Evolutionary conservation across 2,888 invertebrate species (phyloP), one percentile per base, ranked within the genome.

Genomic region (Myopa tessellatipennis): DNA sequence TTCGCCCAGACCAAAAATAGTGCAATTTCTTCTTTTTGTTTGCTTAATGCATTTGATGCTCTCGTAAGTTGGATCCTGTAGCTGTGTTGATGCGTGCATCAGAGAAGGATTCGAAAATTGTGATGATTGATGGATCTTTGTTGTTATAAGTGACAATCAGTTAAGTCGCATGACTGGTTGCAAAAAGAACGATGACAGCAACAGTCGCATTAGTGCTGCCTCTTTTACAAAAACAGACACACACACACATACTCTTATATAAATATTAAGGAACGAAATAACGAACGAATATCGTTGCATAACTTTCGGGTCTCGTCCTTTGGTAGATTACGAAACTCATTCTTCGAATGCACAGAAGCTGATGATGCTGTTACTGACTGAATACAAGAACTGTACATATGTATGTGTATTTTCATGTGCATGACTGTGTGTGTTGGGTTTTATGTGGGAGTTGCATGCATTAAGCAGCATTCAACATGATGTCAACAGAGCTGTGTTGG

Each of bases 271-370:
- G 65, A 36, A 36, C 55, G 36, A 40, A 40, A 18, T 10, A 45
- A 45, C 36, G 36, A 40, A 40, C 60, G 16, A 38, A 16, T 40
- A n/a, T 40, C 38, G 10, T 58, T 72, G 40, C 61, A 50, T 55
- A 26, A 55, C n/a, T 38, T 71, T 71, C 16, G 63, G 45, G 63
- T 63, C 36, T 38, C 73, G 34, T 63, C 73, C 63, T 63, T 63
- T 65, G 63, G 73, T 26, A n/a, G 61, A 45, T 73, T 63, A 63
- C 36, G 63, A 63, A 69, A 69, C 16, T 45, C 60, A 76, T 69
- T 67, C 67, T 58, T 76, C 74, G 69, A 60, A 60, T 74, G 52
- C 60, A n/a, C 45, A 61, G 67, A 12, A 60, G 40, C 60, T 26
- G 63, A 63, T 63, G 73, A 76, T 16, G 38, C 34, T 38, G 1